Evolutionary conservation across 1,140 invertebrate genomes (phyloP).

Genomic region (Cyphomyrmex costatus): DNA sequence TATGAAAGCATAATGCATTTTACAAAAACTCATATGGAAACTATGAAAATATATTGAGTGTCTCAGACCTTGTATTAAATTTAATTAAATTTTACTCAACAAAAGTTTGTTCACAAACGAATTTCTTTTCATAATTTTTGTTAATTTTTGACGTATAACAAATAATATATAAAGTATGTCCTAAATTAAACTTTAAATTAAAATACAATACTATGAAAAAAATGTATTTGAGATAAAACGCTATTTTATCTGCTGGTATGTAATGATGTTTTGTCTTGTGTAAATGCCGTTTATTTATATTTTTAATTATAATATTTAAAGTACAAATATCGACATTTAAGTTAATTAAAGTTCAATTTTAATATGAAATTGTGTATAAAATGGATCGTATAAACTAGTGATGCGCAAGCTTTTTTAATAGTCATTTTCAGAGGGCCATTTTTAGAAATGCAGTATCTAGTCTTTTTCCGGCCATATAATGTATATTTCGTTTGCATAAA

Average conservation of each 20-base stretch:
- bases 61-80: conserved; percentile 17
- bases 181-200: background rate
- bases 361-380: conserved; percentile 12
- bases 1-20: background rate
- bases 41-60: conserved; percentile 26
- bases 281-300: background rate
- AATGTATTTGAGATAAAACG: background rate
- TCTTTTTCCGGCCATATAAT: no score
- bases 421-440: no score
- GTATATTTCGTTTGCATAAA: no score
- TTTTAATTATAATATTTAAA: background rate
- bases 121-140: conserved; percentile 8
- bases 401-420: no score
- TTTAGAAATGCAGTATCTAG: no score
- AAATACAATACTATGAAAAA: background rate
- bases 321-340: background rate
- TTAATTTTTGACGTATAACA: background rate
- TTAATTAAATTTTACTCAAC: conserved; percentile 2
- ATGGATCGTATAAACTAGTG: background rate
- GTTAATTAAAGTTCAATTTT: conserved; percentile 10
- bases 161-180: background rate
- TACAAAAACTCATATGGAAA: conserved; percentile 39
- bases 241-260: background rate
- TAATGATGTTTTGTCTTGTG: background rate
- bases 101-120: conserved; percentile 9